phyloP scores from a whole-genome alignment of 2,113 vertebrate genomes.

The Rhynchomys soricoides region DNA sequence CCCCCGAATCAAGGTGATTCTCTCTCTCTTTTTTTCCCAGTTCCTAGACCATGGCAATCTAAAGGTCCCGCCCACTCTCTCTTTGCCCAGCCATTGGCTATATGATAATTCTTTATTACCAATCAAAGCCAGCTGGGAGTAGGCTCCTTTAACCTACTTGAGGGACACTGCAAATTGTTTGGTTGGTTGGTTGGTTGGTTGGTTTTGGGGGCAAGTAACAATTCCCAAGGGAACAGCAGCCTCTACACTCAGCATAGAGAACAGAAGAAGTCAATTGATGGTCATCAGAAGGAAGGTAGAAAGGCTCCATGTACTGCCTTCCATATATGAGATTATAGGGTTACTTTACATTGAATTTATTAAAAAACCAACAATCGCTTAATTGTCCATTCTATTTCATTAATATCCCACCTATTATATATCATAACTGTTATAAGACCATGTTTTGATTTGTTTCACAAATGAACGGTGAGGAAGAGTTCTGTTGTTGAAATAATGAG shows the following conservation, averaged over 20 bases:
- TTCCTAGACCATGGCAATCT: no score
- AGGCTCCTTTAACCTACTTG: no score
- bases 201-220: no score
- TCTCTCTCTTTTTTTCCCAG: no score
- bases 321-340: background rate
- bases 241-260: background rate
- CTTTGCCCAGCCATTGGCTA: no score
- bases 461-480: background rate
- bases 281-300: background rate
- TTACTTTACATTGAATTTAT: background rate
- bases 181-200: no score
- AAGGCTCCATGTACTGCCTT: background rate
- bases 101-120: no score
- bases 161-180: no score
- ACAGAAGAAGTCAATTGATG: background rate
- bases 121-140: no score
- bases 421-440: background rate
- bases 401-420: background rate
- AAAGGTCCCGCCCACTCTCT: accelerated
- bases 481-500: background rate
- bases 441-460: background rate
- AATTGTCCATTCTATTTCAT: background rate
- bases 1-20: no score
- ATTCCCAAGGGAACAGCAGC: no score
- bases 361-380: background rate